phyloP scores from a whole-genome alignment of 2,888 invertebrate species.

The Drosophila algonquin region DNA sequence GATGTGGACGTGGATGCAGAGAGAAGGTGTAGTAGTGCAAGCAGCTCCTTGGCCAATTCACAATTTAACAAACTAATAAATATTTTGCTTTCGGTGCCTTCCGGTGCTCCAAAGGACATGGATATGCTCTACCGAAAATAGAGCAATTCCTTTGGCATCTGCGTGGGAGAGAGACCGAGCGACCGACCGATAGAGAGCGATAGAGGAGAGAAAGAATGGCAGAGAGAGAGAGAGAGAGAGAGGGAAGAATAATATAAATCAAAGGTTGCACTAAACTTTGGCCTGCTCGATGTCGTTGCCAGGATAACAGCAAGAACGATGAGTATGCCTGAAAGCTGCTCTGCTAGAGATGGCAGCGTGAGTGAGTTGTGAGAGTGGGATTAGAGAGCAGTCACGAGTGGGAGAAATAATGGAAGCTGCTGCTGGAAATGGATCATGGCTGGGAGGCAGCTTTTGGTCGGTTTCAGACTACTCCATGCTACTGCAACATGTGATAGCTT shows the following conservation, averaged over 20 bases:
- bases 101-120: conserved; percentile 57
- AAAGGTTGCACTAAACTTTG: conserved; percentile 81
- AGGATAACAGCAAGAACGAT: conserved; percentile 73
- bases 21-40: conserved; percentile 42
- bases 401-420: background rate
- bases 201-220: background rate
- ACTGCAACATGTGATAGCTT: background rate
- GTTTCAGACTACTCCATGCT: too few relatives aligned
- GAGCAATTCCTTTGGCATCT: conserved; percentile 73
- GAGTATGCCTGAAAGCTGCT: conserved; percentile 28
- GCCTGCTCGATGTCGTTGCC: conserved; percentile 78
- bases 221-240: conserved; percentile 7
- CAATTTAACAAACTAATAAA: conserved; percentile 83
- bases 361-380: background rate
- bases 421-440: too few relatives aligned
- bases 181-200: background rate
- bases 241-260: conserved; percentile 80
- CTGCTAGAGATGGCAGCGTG: conserved; percentile 27
- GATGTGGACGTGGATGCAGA: background rate
- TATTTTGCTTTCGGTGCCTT: conserved; percentile 76
- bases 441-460: too few relatives aligned
- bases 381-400: background rate
- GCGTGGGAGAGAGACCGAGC: background rate
- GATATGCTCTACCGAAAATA: conserved; percentile 64
- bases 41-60: conserved; percentile 71